phyloP scores from a whole-genome alignment of 2,888 invertebrate genomes.

The Chrysolina americana region DNA sequence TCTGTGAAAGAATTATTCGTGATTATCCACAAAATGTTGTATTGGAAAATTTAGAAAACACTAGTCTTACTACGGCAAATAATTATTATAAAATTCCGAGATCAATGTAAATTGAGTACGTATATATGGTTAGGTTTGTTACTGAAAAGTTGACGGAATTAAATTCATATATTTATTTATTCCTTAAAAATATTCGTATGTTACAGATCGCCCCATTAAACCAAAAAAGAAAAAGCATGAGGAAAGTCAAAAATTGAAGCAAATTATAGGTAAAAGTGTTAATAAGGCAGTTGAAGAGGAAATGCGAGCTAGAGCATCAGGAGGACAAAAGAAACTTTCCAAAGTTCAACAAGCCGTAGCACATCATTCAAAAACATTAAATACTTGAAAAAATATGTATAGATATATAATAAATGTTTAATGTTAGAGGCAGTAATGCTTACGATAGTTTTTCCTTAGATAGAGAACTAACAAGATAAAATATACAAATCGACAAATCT shows the following conservation, averaged over 20 bases:
- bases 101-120: not conserved
- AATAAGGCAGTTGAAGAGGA: slow-evolving; percentile 80
- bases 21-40: too few species aligned
- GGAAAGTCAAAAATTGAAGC: slow-evolving; percentile 77
- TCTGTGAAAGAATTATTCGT: too few species aligned
- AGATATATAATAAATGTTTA: not conserved
- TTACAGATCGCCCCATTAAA: slow-evolving; percentile 76
- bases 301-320: slow-evolving; percentile 73
- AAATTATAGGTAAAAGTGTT: slow-evolving; percentile 79
- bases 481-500: too few species aligned
- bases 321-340: slow-evolving; percentile 69
- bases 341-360: slow-evolving; percentile 73
- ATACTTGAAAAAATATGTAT: not conserved
- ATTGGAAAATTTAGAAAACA: too few species aligned
- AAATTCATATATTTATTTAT: too few species aligned
- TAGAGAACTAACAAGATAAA: too few species aligned
- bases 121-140: not conserved
- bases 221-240: slow-evolving; percentile 75
- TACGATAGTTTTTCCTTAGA: too few species aligned
- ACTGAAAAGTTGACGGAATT: not conserved
- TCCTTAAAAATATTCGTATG: slow-evolving; percentile 4
- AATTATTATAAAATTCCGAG: too few species aligned
- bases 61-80: too few species aligned
- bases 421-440: too few species aligned
- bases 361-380: slow-evolving; percentile 55